Evolutionary conservation across 2,797 vertebrate genomes (phyloP), one percentile per base, ranked within the genome.

Genomic region (Pelodytes ibericus): DNA sequence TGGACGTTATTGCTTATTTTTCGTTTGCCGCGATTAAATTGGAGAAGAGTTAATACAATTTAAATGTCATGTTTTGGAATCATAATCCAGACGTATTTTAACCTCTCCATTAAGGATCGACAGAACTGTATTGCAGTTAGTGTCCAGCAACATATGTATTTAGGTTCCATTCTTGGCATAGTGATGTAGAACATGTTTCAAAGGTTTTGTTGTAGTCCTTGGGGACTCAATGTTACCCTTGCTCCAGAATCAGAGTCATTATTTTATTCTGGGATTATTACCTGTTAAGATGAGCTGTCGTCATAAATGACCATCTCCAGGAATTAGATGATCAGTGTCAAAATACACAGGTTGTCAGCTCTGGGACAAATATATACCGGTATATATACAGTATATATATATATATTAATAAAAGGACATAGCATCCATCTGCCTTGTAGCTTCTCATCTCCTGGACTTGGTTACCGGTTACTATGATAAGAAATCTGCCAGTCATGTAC

Each of bases 1-100:
- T 26, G 67, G 25, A 10, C 18, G n/a, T 13, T 67, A 51, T 24
- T 39, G 59, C 26, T 66, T 20, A 71, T 27, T 31, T 25, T 71
- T 16, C 65, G 22, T 33, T 24, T 25, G 26, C 16, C 6, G 11
- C 33, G 20, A 77, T 25, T 31, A 71, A 71, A 71, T 47, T 36
- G 59, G 8, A 63, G 58, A 63, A 39, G 13, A 68, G 31, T 47
- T 60, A 70, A 51, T 33, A 31, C 26, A 76, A 76, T 64, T 56
- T 64, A 76, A 76, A 76, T 76, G 59, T 25, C 59, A 75, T 69
- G 26, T 36, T 30, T 27, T 65, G 24, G 24, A 65, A 56, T 41
- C 22, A 5, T 26, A 56, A 62, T 69, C 30, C 68, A 51, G 24
- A 26, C 26, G 27, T 47, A 20, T n/a, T 30, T 5, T 24, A 33